Percentiles rank a stretch among this genome's conserved stretches.
Evolutionary conservation across 2,888 invertebrate genomes (phyloP).

Genomic region (Cotesia congregata): DNA sequence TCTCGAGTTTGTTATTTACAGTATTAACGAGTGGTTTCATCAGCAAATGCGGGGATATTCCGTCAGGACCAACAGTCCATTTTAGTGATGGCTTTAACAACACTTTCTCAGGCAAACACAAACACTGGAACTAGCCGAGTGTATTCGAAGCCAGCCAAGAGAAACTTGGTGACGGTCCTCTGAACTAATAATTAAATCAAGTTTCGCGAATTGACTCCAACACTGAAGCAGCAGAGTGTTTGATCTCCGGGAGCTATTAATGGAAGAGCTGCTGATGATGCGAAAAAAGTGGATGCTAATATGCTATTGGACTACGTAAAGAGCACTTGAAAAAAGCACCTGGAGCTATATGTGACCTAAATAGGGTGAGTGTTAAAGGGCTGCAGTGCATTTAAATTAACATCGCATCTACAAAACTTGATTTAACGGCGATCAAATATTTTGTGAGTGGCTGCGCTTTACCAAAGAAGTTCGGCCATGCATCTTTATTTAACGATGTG

Average conservation of each 20-base stretch:
- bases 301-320: constrained; percentile 15
- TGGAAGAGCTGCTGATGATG: background rate
- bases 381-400: background rate
- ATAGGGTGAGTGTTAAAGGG: background rate
- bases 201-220: background rate
- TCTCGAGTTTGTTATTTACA: constrained; percentile 25
- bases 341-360: constrained; percentile 22
- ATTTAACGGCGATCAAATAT: constrained; percentile 27
- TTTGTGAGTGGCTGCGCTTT: background rate
- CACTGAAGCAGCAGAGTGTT: background rate
- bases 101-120: background rate
- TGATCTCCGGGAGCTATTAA: background rate
- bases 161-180: background rate
- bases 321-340: constrained; percentile 30
- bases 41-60: background rate
- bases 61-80: too few relatives aligned
- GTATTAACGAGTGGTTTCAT: background rate
- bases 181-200: background rate
- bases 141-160: background rate
- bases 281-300: constrained; percentile 16
- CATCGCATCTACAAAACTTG: background rate
- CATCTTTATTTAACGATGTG: too few relatives aligned
- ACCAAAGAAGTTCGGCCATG: background rate
- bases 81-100: background rate
- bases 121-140: background rate